Conservation (phyloP, 2,113 vertebrate species). For the Dermatemys mawii region DNA sequence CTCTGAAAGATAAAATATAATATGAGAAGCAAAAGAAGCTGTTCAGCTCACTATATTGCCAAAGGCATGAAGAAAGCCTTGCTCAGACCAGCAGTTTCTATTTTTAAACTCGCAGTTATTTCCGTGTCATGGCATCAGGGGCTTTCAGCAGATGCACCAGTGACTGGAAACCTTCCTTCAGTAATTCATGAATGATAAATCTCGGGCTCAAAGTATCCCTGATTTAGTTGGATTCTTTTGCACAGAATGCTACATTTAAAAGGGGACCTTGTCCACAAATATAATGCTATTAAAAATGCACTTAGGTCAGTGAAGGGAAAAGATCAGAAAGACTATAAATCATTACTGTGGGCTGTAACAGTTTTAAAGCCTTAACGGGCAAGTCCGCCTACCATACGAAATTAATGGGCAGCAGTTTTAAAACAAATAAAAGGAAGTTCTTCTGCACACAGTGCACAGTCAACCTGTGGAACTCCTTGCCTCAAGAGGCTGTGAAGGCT, state of each 20-base stretch:
- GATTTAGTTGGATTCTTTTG: neutral
- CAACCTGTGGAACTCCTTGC: too few relatives aligned
- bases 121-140: neutral
- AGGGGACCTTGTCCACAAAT: neutral
- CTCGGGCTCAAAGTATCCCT: neutral
- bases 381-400: neutral
- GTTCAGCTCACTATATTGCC: neutral
- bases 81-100: neutral
- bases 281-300: neutral
- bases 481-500: too few relatives aligned
- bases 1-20: neutral
- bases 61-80: neutral
- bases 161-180: neutral
- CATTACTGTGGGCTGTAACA: neutral
- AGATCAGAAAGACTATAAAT: neutral
- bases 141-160: neutral
- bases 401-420: too few relatives aligned
- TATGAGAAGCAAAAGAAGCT: neutral
- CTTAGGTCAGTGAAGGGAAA: neutral
- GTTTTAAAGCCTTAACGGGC: neutral
- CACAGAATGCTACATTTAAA: neutral
- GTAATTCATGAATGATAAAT: neutral
- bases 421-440: too few relatives aligned
- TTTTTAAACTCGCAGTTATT: neutral
- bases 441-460: too few relatives aligned